Conservation (phyloP, 2,113 vertebrate genomes). For the Zingel zingel region DNA sequence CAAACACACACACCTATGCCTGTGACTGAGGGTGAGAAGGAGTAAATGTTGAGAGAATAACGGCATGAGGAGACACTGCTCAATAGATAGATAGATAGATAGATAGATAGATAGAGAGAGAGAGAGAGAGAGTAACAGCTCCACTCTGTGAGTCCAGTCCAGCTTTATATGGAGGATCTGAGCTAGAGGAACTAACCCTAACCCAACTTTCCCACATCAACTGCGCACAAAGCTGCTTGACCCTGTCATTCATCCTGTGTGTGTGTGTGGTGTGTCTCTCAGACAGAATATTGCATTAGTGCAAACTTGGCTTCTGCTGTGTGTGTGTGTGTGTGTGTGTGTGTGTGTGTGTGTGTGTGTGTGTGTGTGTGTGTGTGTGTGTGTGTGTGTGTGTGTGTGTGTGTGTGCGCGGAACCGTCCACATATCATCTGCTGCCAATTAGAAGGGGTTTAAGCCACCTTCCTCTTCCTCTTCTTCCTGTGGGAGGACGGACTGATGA, state of each 20-base stretch:
- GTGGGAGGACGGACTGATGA: slow-evolving; percentile 17
- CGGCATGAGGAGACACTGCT: not conserved
- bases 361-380: slow-evolving; percentile 1
- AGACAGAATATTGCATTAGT: no score
- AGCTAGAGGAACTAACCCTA: slow-evolving; percentile 38
- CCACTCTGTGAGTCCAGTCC: slow-evolving; percentile 26
- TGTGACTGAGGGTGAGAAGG: not conserved
- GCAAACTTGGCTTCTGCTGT: no score
- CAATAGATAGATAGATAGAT: not conserved
- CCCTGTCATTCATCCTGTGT: slow-evolving; percentile 61
- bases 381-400: slow-evolving; percentile 6
- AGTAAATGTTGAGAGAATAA: not conserved
- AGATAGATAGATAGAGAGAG: not conserved
- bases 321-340: slow-evolving; percentile 4
- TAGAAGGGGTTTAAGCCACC: slow-evolving; percentile 22
- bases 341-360: slow-evolving; percentile 6
- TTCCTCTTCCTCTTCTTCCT: slow-evolving; percentile 17
- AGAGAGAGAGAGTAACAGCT: slow-evolving; percentile 29
- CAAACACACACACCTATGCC: no score
- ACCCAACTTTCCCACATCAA: slow-evolving; percentile 47
- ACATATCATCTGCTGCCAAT: slow-evolving; percentile 47
- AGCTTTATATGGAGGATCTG: slow-evolving; percentile 46
- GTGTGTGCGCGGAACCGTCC: slow-evolving; percentile 13
- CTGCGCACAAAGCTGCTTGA: slow-evolving; percentile 40
- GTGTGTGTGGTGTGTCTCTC: not conserved